Conservation (phyloP, 2,888 invertebrate genomes). For the Aphrophora alni region DNA sequence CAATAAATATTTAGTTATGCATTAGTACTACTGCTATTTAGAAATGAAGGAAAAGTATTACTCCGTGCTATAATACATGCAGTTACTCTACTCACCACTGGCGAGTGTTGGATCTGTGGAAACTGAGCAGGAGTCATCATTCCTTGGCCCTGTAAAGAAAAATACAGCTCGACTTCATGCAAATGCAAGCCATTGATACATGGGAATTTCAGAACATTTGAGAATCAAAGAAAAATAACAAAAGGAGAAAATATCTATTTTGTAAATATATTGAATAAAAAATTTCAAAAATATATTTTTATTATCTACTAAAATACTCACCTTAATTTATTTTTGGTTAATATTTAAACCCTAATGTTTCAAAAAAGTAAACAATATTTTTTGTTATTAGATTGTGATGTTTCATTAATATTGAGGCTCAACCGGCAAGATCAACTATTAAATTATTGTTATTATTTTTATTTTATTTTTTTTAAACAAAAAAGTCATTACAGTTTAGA, state of each 20-base stretch:
- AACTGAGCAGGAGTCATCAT: conserved; percentile 55
- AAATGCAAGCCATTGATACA: not conserved
- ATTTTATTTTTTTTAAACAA: too few species aligned
- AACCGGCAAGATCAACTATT: too few species aligned
- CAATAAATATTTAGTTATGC: conserved; percentile 24
- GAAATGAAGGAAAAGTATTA: not conserved
- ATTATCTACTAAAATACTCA: too few species aligned
- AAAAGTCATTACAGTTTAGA: too few species aligned
- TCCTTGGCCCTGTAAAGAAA: conserved; percentile 55
- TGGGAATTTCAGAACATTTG: not conserved
- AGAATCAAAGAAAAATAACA: not conserved
- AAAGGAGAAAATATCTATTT: not conserved
- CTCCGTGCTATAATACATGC: not conserved
- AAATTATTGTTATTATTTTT: too few species aligned
- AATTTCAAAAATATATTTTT: not conserved
- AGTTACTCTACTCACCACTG: conserved; percentile 53
- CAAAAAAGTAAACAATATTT: too few species aligned
- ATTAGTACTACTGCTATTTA: too few species aligned
- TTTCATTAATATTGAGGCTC: too few species aligned
- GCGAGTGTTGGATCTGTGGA: conserved; percentile 54
- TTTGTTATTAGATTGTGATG: too few species aligned
- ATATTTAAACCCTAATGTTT: too few species aligned
- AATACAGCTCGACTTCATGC: conserved; percentile 36
- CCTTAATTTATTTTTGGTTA: too few species aligned
- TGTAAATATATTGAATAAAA: not conserved